Conservation (phyloP, 2,888 invertebrate species). For the Halictus quadricinctus region DNA sequence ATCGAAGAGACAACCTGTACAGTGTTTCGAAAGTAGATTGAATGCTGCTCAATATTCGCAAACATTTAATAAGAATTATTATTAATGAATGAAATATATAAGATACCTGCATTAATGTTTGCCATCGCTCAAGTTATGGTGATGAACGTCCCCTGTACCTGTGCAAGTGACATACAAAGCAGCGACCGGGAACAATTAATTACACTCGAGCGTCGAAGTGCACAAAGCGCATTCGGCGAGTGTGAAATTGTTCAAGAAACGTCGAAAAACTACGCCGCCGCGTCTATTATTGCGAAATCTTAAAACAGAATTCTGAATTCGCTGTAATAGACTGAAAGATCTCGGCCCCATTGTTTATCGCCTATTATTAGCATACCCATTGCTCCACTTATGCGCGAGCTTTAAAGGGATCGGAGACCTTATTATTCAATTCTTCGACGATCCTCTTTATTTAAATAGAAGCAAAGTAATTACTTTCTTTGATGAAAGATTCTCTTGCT, state of each 20-base stretch:
- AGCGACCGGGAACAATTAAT: neutral
- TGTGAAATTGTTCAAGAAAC: neutral
- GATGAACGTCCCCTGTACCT: neutral
- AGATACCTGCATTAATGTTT: neutral
- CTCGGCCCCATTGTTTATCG: slow-evolving; percentile 36
- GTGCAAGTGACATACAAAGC: neutral
- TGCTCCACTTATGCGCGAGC: slow-evolving; percentile 23
- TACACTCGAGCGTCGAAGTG: neutral
- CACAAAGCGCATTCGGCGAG: slow-evolving; percentile 16
- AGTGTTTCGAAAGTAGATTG: neutral
- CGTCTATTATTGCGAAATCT: slow-evolving; percentile 20
- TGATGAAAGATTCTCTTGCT: neutral
- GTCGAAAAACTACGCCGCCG: neutral
- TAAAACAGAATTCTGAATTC: slow-evolving; percentile 20
- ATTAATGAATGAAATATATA: neutral
- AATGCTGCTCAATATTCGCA: neutral
- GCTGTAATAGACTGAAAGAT: slow-evolving; percentile 9
- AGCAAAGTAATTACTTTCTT: neutral
- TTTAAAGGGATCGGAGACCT: slow-evolving; percentile 15
- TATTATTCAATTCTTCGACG: slow-evolving; percentile 10
- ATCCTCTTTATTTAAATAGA: neutral
- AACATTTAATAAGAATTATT: neutral
- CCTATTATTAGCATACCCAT: slow-evolving; percentile 49
- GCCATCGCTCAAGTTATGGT: neutral
- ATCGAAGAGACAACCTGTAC: neutral